A percentile compares a stretch with the other conserved stretches of the same genome.
phyloP scores from a whole-genome alignment of 2,113 vertebrate species.

The Taxidea taxus region DNA sequence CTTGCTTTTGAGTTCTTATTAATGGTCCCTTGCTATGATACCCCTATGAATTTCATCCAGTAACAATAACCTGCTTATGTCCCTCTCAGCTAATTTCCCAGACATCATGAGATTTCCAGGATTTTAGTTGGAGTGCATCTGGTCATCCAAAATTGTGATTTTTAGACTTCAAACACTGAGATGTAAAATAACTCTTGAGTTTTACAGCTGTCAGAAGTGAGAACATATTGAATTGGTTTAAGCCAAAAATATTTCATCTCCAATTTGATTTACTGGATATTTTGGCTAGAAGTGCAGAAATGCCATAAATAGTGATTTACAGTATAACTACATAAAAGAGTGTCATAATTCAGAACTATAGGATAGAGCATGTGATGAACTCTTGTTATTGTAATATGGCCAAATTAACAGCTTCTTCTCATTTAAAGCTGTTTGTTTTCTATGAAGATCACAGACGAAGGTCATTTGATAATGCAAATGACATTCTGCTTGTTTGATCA shows the following conservation, averaged over 20 bases:
- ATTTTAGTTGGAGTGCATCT: not conserved
- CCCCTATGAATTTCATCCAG: not conserved
- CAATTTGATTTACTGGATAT: conserved; percentile 73
- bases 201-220: conserved; percentile 63
- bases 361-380: not conserved
- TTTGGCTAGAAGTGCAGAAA: conserved; percentile 67
- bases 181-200: conserved; percentile 55
- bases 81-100: conserved; percentile 60
- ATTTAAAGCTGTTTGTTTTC: conserved; percentile 48
- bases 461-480: conserved; percentile 4
- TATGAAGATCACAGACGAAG: conserved; percentile 15
- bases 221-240: conserved; percentile 57
- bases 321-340: conserved; percentile 38
- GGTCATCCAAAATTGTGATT: conserved; percentile 64
- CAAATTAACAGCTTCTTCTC: conserved; percentile 24
- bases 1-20: not conserved
- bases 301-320: conserved; percentile 59
- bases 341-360: conserved; percentile 40
- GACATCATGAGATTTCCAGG: conserved; percentile 50
- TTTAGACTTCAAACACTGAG: conserved; percentile 49
- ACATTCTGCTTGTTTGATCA: conserved; percentile 9
- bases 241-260: conserved; percentile 70
- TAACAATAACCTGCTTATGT: not conserved
- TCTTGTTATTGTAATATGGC: not conserved
- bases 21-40: not conserved